Evolutionary conservation across 2,888 invertebrate genomes (phyloP), one percentile per base, ranked within the genome.

Genomic region (Pecten maximus): DNA sequence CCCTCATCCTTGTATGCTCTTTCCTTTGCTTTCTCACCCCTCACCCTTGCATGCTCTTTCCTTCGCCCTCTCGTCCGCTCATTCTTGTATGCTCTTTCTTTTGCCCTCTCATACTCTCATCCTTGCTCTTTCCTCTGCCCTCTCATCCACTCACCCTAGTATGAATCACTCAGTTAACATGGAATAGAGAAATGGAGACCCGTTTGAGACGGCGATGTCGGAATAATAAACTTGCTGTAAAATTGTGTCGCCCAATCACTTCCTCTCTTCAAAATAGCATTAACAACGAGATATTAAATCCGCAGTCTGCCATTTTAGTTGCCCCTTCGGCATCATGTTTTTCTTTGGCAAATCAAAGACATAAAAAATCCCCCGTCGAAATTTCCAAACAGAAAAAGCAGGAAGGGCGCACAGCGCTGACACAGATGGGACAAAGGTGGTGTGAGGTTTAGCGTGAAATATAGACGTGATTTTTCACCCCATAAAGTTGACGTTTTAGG

Each of bases 291-390:
- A 74, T 74, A 74, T 74, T 35, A 74, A 74, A 35, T 74, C 74
- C 28, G 10, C 74, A 35, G 74, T 74, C 74, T 35, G 28, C 35
- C 74, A 28, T 74, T 74, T 74, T 6, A 2, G 74, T 74, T 10
- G 35, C 23, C 28, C 74, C 74, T 74, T 74, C 23, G 28, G 35
- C 74, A 74, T 28, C 74, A 16, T 35, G 35, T 2, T 0, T 74
- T 28, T 74, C 74, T 74, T 35, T 35, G 35, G 35, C 74, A 35
- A 74, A 28, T 0, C 35, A 1, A 74, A 10, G 60, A 23, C 60
- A 60, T 60, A 60, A 60, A 60, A 60, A 23, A 60, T 60, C n/a
- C 60, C 60, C 28, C 74, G 35, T 74, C 35, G 74, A 74, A 74
- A 74, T 74, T 28, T 74, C 35, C 35, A 74, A 8, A 15, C 28